Conservation (phyloP, 2,888 invertebrate genomes). For the Chrysomela aeneicollis region DNA sequence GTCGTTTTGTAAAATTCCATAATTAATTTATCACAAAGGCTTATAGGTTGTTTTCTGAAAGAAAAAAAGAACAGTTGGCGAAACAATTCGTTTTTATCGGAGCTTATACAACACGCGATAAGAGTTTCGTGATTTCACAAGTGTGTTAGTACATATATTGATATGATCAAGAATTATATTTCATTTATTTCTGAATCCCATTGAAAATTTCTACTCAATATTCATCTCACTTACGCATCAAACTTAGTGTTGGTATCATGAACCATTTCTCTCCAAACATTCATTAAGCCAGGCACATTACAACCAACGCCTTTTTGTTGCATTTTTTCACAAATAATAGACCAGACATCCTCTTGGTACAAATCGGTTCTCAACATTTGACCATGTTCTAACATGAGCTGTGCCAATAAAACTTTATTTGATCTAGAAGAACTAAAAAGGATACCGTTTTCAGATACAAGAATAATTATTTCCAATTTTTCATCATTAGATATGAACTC, state of each 20-base stretch:
- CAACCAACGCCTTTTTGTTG: conserved; percentile 12
- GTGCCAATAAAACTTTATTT: conserved; percentile 8
- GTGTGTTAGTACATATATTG: no score
- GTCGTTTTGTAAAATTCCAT: background rate
- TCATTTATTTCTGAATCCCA: no score
- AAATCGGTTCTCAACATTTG: conserved; percentile 8
- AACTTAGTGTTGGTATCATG: conserved; percentile 8
- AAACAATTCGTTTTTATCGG: no score
- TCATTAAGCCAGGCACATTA: conserved; percentile 19
- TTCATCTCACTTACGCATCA: background rate
- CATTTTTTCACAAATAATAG: conserved; percentile 19
- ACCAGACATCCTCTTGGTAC: conserved; percentile 17
- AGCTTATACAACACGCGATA: no score
- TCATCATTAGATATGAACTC: no score
- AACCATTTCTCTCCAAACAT: conserved; percentile 13
- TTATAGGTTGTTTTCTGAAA: background rate
- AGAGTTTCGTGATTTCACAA: no score
- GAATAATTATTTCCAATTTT: no score
- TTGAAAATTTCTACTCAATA: background rate
- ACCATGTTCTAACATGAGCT: conserved; percentile 9
- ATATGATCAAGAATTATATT: no score
- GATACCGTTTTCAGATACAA: no score
- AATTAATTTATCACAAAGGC: background rate
- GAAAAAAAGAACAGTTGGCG: no score
- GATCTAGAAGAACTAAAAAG: conserved; percentile 8